Evolutionary conservation across 2,113 vertebrate species (phyloP).

Genomic region (Hemiscyllium ocellatum): DNA sequence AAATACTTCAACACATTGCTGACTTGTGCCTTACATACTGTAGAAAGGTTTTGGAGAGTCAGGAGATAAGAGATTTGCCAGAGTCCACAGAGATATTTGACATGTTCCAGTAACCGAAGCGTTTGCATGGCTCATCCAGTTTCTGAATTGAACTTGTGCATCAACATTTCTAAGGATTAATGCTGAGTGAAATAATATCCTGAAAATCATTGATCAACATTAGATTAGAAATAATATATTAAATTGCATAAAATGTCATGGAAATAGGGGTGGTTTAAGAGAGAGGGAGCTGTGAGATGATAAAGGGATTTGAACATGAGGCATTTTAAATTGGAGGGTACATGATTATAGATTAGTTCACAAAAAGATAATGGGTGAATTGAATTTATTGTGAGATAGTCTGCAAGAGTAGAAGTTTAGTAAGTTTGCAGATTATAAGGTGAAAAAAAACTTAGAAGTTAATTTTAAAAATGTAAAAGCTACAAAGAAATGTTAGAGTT

Average conservation of each 20-base stretch:
- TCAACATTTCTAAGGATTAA: not conserved
- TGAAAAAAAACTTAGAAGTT: no score
- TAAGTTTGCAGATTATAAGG: not conserved
- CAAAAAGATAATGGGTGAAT: not conserved
- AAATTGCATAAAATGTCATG: not conserved
- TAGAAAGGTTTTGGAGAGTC: not conserved
- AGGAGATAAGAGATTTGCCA: not conserved
- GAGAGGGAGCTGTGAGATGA: not conserved
- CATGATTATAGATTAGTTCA: not conserved
- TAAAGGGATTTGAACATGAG: not conserved
- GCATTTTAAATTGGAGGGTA: not conserved
- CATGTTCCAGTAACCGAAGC: not conserved
- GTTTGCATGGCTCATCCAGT: not conserved
- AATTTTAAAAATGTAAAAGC: no score
- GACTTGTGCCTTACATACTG: not conserved
- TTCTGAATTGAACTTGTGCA: not conserved
- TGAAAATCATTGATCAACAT: not conserved
- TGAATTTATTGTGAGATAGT: not conserved
- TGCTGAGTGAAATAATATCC: not conserved
- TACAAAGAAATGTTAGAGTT: no score
- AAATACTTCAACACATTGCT: not conserved
- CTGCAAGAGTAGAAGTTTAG: not conserved
- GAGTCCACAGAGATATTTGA: not conserved
- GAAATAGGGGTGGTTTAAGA: not conserved
- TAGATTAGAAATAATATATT: not conserved